Percentiles rank a stretch among this genome's conserved stretches.
These are phyloP conservation scores for Auanema sp. DNA, from an alignment of 2,888 invertebrate species.

Conservation along the genomic window DNA sequence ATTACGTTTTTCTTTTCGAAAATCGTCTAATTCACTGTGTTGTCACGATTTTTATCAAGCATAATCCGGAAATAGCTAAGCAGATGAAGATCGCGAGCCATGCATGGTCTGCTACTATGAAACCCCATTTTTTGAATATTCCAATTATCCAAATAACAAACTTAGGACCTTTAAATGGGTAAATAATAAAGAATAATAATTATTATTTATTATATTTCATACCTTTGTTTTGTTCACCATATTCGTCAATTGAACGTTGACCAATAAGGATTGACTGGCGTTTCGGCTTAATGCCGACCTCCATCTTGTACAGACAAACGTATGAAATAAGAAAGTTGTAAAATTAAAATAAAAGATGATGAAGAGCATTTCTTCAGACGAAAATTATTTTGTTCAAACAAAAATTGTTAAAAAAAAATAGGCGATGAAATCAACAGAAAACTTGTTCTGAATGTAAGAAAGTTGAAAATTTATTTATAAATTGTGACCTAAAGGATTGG, in stretches of 20 bases:
- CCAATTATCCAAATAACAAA: conserved; percentile 60
- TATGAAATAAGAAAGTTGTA: too few relatives aligned
- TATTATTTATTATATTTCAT: neutral
- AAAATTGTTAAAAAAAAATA: too few relatives aligned
- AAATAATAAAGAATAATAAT: neutral
- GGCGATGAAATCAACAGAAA: too few relatives aligned
- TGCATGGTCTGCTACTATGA: conserved; percentile 54
- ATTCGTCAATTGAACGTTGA: conserved; percentile 57
- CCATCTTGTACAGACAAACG: conserved; percentile 12
- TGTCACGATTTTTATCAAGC: conserved; percentile 47
- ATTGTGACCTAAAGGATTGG: conserved; percentile 4
- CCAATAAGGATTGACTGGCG: conserved; percentile 58
- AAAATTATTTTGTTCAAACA: too few relatives aligned
- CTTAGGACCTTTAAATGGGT: conserved; percentile 44
- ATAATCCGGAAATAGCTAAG: conserved; percentile 45
- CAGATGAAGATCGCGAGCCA: conserved; percentile 58
- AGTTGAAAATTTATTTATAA: conserved; percentile 1
- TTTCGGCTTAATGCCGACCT: conserved; percentile 38
- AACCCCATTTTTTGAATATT: conserved; percentile 58
- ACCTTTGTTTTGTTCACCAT: conserved; percentile 21
- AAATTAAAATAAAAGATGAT: too few relatives aligned
- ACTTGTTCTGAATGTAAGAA: neutral
- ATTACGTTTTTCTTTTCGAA: too few relatives aligned
- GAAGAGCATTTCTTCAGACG: too few relatives aligned
- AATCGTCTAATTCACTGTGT: conserved; percentile 32